Evolutionary conservation across 2,888 invertebrate genomes (phyloP).

Genomic region (Microplitis manilae): DNA sequence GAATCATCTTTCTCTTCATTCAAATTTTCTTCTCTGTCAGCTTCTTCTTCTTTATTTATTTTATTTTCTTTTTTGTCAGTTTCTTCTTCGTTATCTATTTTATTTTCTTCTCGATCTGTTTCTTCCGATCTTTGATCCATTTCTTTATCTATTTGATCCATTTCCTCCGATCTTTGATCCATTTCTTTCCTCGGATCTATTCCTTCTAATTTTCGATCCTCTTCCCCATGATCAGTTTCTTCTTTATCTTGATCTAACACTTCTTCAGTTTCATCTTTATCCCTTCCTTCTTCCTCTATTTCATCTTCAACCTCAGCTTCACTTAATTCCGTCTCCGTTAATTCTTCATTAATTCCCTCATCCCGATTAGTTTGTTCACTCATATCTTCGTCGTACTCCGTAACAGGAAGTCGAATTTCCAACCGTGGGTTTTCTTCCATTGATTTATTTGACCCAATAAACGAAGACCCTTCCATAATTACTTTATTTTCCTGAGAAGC

Average conservation of each 20-base stretch:
- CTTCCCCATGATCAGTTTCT: constrained; percentile 24
- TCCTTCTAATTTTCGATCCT: constrained; percentile 35
- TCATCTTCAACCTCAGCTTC: constrained; percentile 2
- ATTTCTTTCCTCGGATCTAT: constrained; percentile 9
- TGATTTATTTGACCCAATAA: neutral
- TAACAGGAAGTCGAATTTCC: neutral
- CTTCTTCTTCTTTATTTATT: neutral
- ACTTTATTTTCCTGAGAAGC: constrained; percentile 3
- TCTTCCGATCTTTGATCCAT: neutral
- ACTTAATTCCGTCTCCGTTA: constrained; percentile 17
- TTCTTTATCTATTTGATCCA: neutral
- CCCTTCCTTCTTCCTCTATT: neutral
- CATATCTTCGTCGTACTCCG: neutral
- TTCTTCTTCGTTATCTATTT: neutral
- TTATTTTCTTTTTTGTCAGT: neutral
- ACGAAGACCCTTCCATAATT: neutral
- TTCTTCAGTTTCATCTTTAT: constrained; percentile 33
- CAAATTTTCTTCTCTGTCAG: neutral
- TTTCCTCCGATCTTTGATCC: neutral
- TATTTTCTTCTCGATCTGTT: neutral
- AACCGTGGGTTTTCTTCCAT: constrained; percentile 10
- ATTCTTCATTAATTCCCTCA: constrained; percentile 8
- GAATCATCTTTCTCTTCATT: neutral
- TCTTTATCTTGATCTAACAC: constrained; percentile 31
- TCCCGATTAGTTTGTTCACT: constrained; percentile 23